Percentiles rank a stretch among this genome's conserved stretches.
Evolutionary conservation across 2,113 vertebrate genomes (phyloP).

Genomic region (Pontoporia blainvillei): DNA sequence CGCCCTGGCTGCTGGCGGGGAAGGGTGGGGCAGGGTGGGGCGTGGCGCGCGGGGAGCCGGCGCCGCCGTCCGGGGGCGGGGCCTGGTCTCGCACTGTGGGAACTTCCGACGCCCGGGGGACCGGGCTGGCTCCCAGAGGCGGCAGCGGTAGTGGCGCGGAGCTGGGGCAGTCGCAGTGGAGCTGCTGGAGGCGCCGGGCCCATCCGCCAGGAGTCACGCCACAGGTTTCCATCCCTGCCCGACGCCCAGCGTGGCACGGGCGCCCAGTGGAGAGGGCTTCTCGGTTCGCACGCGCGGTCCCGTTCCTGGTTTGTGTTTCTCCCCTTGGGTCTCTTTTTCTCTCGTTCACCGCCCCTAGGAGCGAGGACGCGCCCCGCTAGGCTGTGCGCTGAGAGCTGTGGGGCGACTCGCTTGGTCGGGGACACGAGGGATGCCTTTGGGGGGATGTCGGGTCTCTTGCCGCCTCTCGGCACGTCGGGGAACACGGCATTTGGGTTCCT

Average conservation of each 20-base stretch:
- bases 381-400: background rate
- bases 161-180: background rate
- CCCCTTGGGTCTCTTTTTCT: background rate
- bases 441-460: background rate
- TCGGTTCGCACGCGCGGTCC: background rate
- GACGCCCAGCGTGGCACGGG: background rate
- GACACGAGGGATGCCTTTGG: background rate
- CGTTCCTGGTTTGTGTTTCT: slow-evolving; percentile 19
- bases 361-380: background rate
- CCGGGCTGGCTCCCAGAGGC: background rate
- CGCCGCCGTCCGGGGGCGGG: slow-evolving; percentile 3
- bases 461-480: background rate
- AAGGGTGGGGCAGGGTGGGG: background rate
- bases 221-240: background rate
- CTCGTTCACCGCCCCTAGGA: too few relatives aligned
- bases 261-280: background rate
- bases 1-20: background rate
- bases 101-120: background rate
- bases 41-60: background rate
- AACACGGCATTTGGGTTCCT: background rate
- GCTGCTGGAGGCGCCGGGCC: background rate
- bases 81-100: background rate
- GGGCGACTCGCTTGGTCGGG: background rate
- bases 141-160: background rate
- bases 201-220: background rate